Base-by-base conservation (phyloP, 2,888 invertebrate genomes). In the Ecdyonurus torrentis region DNA sequence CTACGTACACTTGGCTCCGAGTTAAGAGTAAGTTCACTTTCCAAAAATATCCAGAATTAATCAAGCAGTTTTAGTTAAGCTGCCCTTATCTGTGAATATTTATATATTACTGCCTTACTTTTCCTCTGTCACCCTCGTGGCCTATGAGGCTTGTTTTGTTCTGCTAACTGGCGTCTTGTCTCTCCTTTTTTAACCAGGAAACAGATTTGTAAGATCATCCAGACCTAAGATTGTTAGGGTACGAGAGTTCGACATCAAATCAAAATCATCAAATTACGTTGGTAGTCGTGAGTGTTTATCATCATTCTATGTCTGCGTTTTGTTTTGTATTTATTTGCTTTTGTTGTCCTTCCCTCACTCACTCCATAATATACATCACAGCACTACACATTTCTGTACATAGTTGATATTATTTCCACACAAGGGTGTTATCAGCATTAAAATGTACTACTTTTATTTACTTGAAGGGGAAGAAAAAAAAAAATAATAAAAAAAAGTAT, bases 1-100 rank as follows among this genome's bases (percentile, higher is more conserved):
- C 91, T 2, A 84, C 87, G 66, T 88, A 88, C 68, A 91, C 94
- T 1, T 96, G 94, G 94, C 78, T 96, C 58, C 87, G 88, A 78
- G 93, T 95, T 25, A 94, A 93, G 84, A 94, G 95, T 95, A 81
- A 89, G 92, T 85, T 67, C 55, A 24, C 23, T 1, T n/a, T n/a
- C n/a, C n/a, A n/a, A n/a, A n/a, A n/a, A n/a, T n/a, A n/a, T n/a
- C n/a, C n/a, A n/a, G n/a, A n/a, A n/a, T n/a, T n/a, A n/a, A n/a
- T n/a, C n/a, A n/a, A n/a, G n/a, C n/a, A n/a, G n/a, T n/a, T n/a
- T n/a, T n/a, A n/a, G 18, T 22, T 23, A 23, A 2, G 23, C 24
- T 24, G 24, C 58, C 22, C n/a, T 15, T 58, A 24, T 2, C 19
- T 50, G 15, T 2, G 18, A 20, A 15, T 52, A 50, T 60, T 60